Evolutionary conservation across 1,140 invertebrate genomes (phyloP).

Genomic region (Agrypnia vestita): DNA sequence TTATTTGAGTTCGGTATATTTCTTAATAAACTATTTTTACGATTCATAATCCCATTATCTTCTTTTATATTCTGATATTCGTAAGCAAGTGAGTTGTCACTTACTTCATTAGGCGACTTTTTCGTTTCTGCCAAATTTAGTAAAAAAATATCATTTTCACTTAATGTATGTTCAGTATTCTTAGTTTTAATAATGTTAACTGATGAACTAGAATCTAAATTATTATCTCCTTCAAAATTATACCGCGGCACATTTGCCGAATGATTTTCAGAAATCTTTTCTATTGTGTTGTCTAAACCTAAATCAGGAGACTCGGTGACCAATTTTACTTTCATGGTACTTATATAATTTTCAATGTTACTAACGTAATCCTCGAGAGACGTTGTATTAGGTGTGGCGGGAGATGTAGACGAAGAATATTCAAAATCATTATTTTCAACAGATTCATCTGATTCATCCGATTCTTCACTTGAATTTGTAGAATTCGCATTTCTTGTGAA

Average conservation of each 20-base stretch:
- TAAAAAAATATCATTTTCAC: not conserved
- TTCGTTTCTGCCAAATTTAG: not conserved
- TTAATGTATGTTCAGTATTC: not conserved
- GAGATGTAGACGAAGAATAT: not conserved
- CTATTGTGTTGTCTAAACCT: too few species aligned
- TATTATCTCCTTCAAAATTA: too few species aligned
- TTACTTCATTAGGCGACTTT: not conserved
- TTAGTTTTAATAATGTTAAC: not conserved
- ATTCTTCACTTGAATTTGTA: not conserved
- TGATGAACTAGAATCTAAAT: not conserved
- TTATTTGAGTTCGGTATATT: too few species aligned
- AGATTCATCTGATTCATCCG: not conserved
- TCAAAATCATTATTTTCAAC: not conserved
- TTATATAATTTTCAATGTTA: slow-evolving; percentile 22
- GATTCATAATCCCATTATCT: too few species aligned
- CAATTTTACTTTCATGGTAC: slow-evolving; percentile 11
- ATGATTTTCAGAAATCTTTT: not conserved
- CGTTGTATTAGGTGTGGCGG: not conserved
- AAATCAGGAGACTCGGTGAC: slow-evolving; percentile 5
- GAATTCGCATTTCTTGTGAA: slow-evolving; percentile 1
- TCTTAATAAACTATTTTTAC: too few species aligned
- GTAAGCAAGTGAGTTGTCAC: too few species aligned
- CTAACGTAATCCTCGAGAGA: slow-evolving; percentile 24
- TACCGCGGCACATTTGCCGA: too few species aligned
- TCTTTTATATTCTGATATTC: too few species aligned